A percentile compares a stretch with the other conserved stretches of the same genome.
These are phyloP conservation scores for Gastracanthus pulcherrimus DNA, from an alignment of 2,888 invertebrate species.

Conservation along the genomic window DNA sequence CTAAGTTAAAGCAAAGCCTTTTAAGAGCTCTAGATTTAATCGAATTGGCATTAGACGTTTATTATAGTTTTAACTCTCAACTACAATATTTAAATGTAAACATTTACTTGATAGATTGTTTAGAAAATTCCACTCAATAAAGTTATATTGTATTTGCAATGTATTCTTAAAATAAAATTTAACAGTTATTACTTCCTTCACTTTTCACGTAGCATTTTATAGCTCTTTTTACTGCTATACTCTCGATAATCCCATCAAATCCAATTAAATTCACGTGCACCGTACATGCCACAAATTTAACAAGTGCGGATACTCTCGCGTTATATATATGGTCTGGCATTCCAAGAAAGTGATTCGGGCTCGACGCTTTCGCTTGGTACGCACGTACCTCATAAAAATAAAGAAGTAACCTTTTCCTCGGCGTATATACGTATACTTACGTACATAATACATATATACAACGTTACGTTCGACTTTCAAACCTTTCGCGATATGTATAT, in stretches of 20 bases:
- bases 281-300: background rate
- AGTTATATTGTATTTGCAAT: background rate
- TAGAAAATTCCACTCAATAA: too few relatives aligned
- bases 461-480: background rate
- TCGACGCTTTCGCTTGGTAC: background rate
- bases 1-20: too few relatives aligned
- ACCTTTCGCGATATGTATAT: background rate
- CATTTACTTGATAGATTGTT: too few relatives aligned
- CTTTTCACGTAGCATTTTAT: background rate
- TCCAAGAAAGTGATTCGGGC: slow-evolving; percentile 32
- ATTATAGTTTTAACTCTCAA: too few relatives aligned
- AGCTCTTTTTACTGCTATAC: background rate
- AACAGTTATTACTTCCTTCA: background rate
- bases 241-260: background rate
- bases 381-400: slow-evolving; percentile 54
- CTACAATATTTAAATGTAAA: too few relatives aligned
- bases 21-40: too few relatives aligned
- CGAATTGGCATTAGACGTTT: too few relatives aligned
- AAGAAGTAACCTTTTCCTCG: slow-evolving; percentile 19
- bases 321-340: background rate
- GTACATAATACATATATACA: background rate
- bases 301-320: background rate
- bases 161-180: background rate
- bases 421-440: background rate
- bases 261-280: background rate